These are phyloP conservation scores for Halcyon smyrnensis DNA, from an alignment of 2,797 vertebrate species.

Conservation along the genomic window DNA sequence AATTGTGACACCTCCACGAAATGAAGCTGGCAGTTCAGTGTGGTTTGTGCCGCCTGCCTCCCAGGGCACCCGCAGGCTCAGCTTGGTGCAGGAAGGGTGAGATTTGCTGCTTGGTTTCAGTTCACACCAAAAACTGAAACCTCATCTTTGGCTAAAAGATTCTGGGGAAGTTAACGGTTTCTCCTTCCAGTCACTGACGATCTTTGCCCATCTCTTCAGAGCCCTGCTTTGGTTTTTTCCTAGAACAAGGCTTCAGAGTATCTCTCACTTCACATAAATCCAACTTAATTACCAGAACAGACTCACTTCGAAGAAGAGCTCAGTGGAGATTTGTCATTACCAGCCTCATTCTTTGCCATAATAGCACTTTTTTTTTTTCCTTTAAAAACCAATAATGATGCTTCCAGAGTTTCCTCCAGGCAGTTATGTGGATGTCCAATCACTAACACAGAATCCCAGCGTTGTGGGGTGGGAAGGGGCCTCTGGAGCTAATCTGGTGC, in stretches of 20 bases:
- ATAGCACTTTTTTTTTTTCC: neutral
- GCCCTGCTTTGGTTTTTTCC: neutral
- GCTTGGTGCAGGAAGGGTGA: neutral
- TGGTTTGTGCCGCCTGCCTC: neutral
- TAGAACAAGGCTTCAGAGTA: neutral
- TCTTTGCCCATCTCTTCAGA: neutral
- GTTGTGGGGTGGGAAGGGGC: too few relatives aligned
- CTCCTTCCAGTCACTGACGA: neutral
- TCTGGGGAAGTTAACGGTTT: neutral
- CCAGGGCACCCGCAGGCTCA: neutral
- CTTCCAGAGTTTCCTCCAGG: neutral
- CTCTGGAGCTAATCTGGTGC: too few relatives aligned
- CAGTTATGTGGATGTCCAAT: neutral
- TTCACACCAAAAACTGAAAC: neutral
- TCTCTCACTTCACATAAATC: neutral
- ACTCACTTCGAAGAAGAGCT: neutral
- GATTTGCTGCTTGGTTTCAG: neutral
- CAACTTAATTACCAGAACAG: neutral
- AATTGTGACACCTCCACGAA: neutral
- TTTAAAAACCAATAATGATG: fast-evolving
- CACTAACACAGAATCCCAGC: neutral
- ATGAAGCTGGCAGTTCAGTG: neutral
- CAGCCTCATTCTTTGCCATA: neutral
- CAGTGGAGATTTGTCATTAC: neutral
- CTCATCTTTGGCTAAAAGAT: conserved; percentile 7